Percentiles rank a stretch among this genome's conserved stretches.
phyloP scores from a whole-genome alignment of 1,140 invertebrate species.

The Stenopsyche tienmushanensis region DNA sequence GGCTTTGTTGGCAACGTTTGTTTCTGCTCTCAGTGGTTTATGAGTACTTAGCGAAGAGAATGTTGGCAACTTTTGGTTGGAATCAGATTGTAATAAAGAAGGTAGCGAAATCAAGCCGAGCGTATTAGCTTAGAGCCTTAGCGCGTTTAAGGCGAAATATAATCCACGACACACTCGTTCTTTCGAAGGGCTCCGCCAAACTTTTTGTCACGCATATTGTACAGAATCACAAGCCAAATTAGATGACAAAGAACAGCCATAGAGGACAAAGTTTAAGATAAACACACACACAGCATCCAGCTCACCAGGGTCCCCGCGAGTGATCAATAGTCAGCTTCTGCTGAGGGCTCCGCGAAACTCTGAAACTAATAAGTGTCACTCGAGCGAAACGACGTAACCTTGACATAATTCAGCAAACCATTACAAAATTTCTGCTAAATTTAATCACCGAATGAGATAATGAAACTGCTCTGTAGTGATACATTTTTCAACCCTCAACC shows the following conservation, averaged over 20 bases:
- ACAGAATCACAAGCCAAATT: too few species aligned
- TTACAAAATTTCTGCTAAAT: background rate
- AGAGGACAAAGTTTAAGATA: too few species aligned
- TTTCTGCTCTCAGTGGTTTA: constrained; percentile 13
- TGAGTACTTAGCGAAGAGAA: constrained; percentile 12
- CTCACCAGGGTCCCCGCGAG: too few species aligned
- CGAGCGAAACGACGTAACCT: too few species aligned
- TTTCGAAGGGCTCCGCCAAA: constrained; percentile 4
- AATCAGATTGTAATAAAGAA: constrained; percentile 32
- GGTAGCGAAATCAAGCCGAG: constrained; percentile 22
- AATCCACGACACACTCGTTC: constrained; percentile 20
- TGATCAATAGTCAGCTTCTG: background rate
- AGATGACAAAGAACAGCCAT: background rate
- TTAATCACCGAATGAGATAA: too few species aligned
- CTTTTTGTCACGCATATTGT: constrained; percentile 22
- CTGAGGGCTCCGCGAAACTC: background rate
- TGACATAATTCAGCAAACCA: background rate
- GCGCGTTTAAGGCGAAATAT: constrained; percentile 15
- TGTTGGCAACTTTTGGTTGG: constrained; percentile 15
- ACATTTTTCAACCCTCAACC: too few species aligned
- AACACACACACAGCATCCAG: too few species aligned
- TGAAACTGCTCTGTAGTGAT: too few species aligned
- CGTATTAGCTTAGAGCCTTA: constrained; percentile 28
- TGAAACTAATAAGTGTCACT: background rate
- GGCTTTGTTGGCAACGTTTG: background rate